Conservation (phyloP, 1,140 invertebrate species). For the Lutraria rhynchaena region DNA sequence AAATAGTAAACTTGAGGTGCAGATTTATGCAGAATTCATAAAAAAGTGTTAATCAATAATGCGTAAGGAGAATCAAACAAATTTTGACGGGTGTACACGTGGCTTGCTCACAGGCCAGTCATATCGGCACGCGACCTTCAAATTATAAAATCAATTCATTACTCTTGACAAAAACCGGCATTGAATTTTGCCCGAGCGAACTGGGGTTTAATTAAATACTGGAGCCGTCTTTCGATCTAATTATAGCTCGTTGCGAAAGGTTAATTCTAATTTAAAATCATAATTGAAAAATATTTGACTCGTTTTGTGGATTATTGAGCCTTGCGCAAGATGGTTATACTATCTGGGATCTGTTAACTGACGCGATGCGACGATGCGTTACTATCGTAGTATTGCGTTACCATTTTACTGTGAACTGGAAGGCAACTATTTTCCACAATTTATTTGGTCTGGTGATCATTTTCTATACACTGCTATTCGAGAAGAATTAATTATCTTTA, state of each 20-base stretch:
- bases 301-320: conserved; percentile 1
- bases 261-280: conserved; percentile 40
- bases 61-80: too few relatives aligned
- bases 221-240: background rate
- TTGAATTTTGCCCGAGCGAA: conserved; percentile 15
- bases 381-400: conserved; percentile 19
- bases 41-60: too few relatives aligned
- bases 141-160: too few relatives aligned
- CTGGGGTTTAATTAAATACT: background rate
- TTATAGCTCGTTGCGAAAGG: conserved; percentile 23
- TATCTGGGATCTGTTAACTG: background rate
- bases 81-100: too few relatives aligned
- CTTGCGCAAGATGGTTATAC: conserved; percentile 17
- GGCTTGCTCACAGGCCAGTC: too few relatives aligned
- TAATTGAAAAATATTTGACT: conserved; percentile 23
- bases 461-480: too few relatives aligned
- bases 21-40: too few relatives aligned
- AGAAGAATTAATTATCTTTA: too few relatives aligned
- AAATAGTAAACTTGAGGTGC: too few relatives aligned
- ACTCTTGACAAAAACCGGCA: too few relatives aligned
- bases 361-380: background rate
- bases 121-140: too few relatives aligned
- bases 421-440: conserved; percentile 12
- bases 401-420: background rate
- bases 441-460: background rate